phyloP scores from a whole-genome alignment of 2,797 vertebrate genomes.

The Hyperoplus immaculatus region DNA sequence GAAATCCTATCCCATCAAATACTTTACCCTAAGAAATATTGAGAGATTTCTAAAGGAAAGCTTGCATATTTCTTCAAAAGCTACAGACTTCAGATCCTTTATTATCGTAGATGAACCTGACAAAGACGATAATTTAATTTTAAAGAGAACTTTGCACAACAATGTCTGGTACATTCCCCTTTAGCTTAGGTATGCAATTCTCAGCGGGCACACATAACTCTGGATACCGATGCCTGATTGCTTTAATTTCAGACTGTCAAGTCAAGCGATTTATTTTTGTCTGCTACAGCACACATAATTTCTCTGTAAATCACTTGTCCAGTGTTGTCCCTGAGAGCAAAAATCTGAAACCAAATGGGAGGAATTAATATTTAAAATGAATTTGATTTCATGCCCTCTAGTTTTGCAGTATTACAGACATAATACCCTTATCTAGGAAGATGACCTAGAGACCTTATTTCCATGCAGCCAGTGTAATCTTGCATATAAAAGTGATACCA shows the following conservation, averaged over 20 bases:
- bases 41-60: too few species aligned
- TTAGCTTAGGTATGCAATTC: background rate
- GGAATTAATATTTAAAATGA: background rate
- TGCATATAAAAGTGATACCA: background rate
- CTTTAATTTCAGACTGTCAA: conserved; percentile 1
- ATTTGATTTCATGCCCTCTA: too few species aligned
- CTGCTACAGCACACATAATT: background rate
- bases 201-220: too few species aligned
- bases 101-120: too few species aligned
- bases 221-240: too few species aligned
- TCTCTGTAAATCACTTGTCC: background rate
- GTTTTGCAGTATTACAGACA: too few species aligned
- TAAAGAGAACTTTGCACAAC: background rate
- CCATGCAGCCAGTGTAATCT: background rate
- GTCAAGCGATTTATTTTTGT: background rate
- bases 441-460: background rate
- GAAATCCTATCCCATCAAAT: too few species aligned
- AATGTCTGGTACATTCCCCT: too few species aligned
- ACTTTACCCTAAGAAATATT: too few species aligned
- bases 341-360: background rate
- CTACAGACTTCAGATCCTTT: too few species aligned
- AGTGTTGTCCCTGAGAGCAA: background rate
- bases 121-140: too few species aligned
- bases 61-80: too few species aligned
- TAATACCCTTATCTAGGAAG: background rate